These are phyloP conservation scores for Drosophila antonietae DNA, from an alignment of 2,888 invertebrate genomes.

Conservation along the genomic window DNA sequence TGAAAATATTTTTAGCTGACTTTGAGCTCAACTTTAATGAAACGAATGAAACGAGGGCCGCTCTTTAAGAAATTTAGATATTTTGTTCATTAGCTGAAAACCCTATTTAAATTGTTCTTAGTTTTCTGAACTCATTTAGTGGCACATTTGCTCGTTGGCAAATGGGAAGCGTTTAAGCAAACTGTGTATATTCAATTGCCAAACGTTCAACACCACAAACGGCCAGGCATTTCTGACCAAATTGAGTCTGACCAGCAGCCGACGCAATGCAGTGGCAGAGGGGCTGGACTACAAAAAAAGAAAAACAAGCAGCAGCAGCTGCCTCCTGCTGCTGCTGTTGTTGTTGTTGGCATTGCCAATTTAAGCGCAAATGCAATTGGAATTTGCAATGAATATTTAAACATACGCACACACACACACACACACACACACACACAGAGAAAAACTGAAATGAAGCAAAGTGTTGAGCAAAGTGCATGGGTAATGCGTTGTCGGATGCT, in stretches of 20 bases:
- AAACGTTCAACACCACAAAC: conserved; percentile 52
- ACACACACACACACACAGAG: conserved; percentile 9
- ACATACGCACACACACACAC: conserved; percentile 39
- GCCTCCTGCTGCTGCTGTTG: conserved; percentile 27
- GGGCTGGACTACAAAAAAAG: conserved; percentile 5
- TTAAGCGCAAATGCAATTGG: conserved; percentile 77
- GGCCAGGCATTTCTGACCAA: conserved; percentile 44
- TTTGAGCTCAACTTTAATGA: no score
- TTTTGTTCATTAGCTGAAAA: not conserved
- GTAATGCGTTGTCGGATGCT: conserved; percentile 58
- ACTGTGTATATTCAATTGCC: conserved; percentile 36
- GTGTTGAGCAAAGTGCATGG: conserved; percentile 81
- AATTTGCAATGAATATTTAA: conserved; percentile 77
- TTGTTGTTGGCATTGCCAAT: conserved; percentile 70
- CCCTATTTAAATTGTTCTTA: not conserved
- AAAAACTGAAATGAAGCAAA: conserved; percentile 73
- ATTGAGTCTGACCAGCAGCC: conserved; percentile 53
- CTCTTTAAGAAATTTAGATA: not conserved
- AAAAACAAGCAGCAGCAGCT: conserved; percentile 46
- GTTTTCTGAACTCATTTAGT: conserved; percentile 8
- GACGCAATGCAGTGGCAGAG: conserved; percentile 19
- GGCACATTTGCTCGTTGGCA: conserved; percentile 1
- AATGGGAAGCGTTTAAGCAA: conserved; percentile 39
- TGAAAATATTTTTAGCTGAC: not conserved
- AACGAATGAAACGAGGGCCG: not conserved